Base-by-base conservation (phyloP, 2,113 vertebrate species). In the Mola mola region DNA sequence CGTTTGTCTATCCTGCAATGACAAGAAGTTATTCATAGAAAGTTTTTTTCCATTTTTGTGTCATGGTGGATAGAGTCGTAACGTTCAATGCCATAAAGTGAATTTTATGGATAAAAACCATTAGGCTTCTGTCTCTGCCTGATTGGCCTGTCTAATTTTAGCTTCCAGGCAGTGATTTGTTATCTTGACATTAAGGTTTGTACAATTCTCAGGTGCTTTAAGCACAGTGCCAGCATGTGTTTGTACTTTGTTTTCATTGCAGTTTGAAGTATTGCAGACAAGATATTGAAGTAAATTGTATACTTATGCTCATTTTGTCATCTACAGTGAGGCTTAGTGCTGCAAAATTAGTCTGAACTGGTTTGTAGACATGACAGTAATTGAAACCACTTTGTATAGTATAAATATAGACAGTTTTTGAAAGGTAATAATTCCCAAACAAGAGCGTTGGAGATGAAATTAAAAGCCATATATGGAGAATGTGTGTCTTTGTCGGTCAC, bases 151-250 rank as follows among this genome's bases (percentile, higher is more conserved):
- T 42, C 58, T 78, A 66, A 72, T 71, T 74, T 68, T 68, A 79
- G 65, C 72, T 70, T 75, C 9, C 22, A 66, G 79, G 67, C 64
- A 67, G 66, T 70, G 72, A 86, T 85, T 85, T 84, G 71, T 88
- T 80, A 80, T 70, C 72, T 81, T 82, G 78, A 80, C 58, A 24
- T 66, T 71, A 66, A 66, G 83, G 48, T 84, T 73, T 69, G 50
- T 65, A 17, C 50, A 58, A 75, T 77, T 73, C 77, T 81, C 71
- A 71, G 50, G 53, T 58, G 58, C 26, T 43, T 43, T 28, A 29
- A 77, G 59, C 64, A 60, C 46, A 66, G 48, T 72, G 28, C 52
- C 38, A 46, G n/a, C 58, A 31, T 53, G 28, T 56, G 48, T 25
- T 0, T 25, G 6, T 10, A 36, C n/a, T 44, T n/a, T n/a, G 65